A percentile compares a stretch with the other conserved stretches of the same genome.
phyloP scores from a whole-genome alignment of 2,797 vertebrate species.

The Chloroceryle inda region DNA sequence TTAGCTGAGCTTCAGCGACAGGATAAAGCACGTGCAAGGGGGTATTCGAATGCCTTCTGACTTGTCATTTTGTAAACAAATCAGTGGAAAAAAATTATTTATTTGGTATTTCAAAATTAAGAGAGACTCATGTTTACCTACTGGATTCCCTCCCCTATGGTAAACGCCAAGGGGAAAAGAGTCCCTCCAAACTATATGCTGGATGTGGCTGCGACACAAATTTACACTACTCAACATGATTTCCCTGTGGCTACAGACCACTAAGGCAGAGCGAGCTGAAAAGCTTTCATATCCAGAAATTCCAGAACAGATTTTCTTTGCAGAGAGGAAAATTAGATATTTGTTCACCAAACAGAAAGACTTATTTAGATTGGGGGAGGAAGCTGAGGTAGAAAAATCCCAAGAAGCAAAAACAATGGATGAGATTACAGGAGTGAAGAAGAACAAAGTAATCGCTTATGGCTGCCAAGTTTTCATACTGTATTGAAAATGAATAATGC shows the following conservation, averaged over 20 bases:
- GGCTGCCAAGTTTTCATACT: not conserved
- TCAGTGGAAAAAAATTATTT: not conserved
- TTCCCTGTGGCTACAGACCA: not conserved
- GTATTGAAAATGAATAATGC: not conserved
- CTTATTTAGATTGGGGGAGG: not conserved
- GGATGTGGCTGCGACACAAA: conserved; percentile 8
- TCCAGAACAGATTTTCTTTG: not conserved
- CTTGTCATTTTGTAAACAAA: conserved; percentile 23
- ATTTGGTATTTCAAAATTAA: not conserved
- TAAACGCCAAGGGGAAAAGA: not conserved
- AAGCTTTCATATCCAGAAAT: not conserved
- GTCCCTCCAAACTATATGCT: not conserved
- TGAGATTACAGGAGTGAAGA: not conserved
- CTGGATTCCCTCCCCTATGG: not conserved
- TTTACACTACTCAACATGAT: not conserved
- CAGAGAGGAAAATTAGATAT: not conserved
- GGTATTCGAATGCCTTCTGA: conserved; percentile 23
- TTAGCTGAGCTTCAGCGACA: conserved; percentile 75
- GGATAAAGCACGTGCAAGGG: conserved; percentile 27
- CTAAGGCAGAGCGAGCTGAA: not conserved
- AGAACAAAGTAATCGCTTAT: not conserved
- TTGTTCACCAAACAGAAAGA: not conserved
- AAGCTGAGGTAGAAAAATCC: not conserved
- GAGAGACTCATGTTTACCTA: not conserved
- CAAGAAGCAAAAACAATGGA: not conserved